Evolutionary conservation across 2,888 invertebrate species (phyloP).

Genomic region (Melieria crassipennis): DNA sequence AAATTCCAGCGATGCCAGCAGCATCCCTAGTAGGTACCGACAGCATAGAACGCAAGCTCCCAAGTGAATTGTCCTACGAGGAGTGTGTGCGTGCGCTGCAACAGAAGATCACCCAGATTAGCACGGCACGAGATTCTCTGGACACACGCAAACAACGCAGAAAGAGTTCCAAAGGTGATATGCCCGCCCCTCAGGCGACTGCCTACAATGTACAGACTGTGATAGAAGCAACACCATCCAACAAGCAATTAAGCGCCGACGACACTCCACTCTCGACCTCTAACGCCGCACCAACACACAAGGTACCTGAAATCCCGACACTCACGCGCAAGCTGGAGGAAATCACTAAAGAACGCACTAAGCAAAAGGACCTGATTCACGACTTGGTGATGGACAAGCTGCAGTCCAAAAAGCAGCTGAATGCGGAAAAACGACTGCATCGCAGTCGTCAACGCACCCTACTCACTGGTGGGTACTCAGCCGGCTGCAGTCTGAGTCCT

Average conservation of each 20-base stretch:
- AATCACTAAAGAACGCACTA: constrained; percentile 80
- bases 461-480: constrained; percentile 58
- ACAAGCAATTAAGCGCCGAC: constrained; percentile 28
- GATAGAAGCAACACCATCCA: constrained; percentile 54
- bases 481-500: constrained; percentile 61
- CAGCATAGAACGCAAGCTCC: constrained; percentile 39
- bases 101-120: constrained; percentile 76
- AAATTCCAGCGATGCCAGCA: constrained; percentile 42
- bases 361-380: constrained; percentile 85
- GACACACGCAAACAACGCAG: constrained; percentile 71
- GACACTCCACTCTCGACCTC: constrained; percentile 11
- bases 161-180: constrained; percentile 67
- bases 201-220: constrained; percentile 52
- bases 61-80: constrained; percentile 67
- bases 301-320: constrained; percentile 67
- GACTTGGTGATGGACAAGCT: constrained; percentile 85
- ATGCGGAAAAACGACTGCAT: constrained; percentile 71
- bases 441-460: constrained; percentile 69
- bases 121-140: constrained; percentile 73
- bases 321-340: constrained; percentile 78
- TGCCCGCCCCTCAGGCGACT: constrained; percentile 43
- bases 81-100: constrained; percentile 75
- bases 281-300: constrained; percentile 47
- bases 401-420: constrained; percentile 73
- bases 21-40: background rate